These are phyloP conservation scores for Imbricaverruca yamaguchii DNA, from an alignment of 2,888 invertebrate genomes.

Conservation along the genomic window DNA sequence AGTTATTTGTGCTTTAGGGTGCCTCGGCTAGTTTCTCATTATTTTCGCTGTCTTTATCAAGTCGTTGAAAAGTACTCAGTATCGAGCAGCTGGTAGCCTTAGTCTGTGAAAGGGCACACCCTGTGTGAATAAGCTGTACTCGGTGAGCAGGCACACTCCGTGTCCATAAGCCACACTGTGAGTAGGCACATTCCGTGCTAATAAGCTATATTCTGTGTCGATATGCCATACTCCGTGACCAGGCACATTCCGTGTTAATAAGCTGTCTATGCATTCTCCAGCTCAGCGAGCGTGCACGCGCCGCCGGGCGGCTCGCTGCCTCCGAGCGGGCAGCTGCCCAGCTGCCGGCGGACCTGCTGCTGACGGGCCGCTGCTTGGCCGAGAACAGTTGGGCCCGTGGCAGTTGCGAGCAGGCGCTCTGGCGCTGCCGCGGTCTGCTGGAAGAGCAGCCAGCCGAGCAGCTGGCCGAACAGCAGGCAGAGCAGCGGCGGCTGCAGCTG, in stretches of 20 bases:
- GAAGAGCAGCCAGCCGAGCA: not conserved
- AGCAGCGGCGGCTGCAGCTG: not conserved
- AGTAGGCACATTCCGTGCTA: too few relatives aligned
- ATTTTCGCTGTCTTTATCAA: too few relatives aligned
- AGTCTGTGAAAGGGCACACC: too few relatives aligned
- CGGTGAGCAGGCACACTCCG: too few relatives aligned
- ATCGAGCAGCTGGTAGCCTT: too few relatives aligned
- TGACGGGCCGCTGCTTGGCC: not conserved
- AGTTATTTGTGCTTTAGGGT: too few relatives aligned
- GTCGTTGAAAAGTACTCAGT: too few relatives aligned
- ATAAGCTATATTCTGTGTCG: too few relatives aligned
- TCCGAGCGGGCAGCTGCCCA: constrained; percentile 1
- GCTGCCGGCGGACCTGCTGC: not conserved
- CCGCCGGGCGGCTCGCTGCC: not conserved
- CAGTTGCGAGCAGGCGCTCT: not conserved
- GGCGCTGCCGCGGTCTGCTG: not conserved
- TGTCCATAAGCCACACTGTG: not conserved
- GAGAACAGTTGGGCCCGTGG: constrained; percentile 7
- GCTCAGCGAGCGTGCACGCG: not conserved
- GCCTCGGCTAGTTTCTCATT: too few relatives aligned
- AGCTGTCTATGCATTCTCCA: not conserved
- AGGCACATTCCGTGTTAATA: too few relatives aligned
- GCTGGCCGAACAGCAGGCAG: not conserved
- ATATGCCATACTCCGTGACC: too few relatives aligned
- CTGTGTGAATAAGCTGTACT: too few relatives aligned